Evolutionary conservation across 2,888 invertebrate genomes (phyloP).

Genomic region (Sphaerophoria taeniata): DNA sequence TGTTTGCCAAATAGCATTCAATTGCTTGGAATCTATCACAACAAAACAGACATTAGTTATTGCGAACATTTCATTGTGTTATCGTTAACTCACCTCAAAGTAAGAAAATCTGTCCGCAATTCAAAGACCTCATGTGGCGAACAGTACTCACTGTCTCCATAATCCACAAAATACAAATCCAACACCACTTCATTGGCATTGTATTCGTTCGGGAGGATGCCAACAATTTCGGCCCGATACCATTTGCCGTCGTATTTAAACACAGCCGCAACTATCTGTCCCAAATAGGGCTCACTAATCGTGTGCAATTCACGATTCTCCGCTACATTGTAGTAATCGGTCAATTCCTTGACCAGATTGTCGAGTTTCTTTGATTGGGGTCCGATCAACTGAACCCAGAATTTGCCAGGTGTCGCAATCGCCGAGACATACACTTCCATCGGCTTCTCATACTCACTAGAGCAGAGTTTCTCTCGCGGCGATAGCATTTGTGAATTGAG

Average conservation of each 20-base stretch:
- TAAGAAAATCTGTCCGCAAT: conserved; percentile 87
- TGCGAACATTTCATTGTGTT: neutral
- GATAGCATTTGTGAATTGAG: conserved; percentile 79
- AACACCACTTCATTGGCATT: conserved; percentile 86
- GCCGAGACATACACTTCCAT: conserved; percentile 95
- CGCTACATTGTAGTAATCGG: conserved; percentile 88
- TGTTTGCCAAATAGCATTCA: conserved; percentile 91
- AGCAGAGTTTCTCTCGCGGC: conserved; percentile 80
- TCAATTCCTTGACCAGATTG: conserved; percentile 91
- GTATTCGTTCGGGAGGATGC: conserved; percentile 86
- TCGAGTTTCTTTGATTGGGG: conserved; percentile 90
- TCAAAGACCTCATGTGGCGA: conserved; percentile 87
- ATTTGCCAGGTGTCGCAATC: conserved; percentile 89
- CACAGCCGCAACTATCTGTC: conserved; percentile 93
- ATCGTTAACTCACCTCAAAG: conserved; percentile 78
- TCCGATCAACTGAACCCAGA: conserved; percentile 94
- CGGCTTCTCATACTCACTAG: conserved; percentile 84
- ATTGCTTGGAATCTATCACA: conserved; percentile 88
- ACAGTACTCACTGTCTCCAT: conserved; percentile 91
- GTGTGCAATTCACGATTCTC: conserved; percentile 87
- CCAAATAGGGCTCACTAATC: conserved; percentile 85
- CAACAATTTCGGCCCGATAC: conserved; percentile 87
- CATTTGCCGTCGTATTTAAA: conserved; percentile 92
- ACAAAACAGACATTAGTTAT: neutral
- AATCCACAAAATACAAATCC: conserved; percentile 93